Conservation (phyloP, 2,797 vertebrate species). For the Poecilia wingei region DNA sequence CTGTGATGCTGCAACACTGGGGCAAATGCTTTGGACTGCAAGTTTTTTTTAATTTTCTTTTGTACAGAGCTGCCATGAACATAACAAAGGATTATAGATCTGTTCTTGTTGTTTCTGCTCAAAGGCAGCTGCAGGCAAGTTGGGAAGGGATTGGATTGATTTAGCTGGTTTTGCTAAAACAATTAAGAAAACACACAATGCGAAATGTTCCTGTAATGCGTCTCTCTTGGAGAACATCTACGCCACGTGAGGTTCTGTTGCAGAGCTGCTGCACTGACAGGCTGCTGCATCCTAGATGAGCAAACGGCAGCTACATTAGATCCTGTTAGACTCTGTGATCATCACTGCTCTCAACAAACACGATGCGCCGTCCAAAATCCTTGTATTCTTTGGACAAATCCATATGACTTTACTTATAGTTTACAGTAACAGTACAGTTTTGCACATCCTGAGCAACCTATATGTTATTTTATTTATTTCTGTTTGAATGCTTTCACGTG, state of each 20-base stretch:
- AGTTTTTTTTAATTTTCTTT: slow-evolving; percentile 1
- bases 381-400: background rate
- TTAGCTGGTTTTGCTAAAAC: background rate
- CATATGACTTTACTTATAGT: background rate
- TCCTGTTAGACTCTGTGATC: background rate
- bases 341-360: background rate
- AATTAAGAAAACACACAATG: background rate
- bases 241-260: background rate
- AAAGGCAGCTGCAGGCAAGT: slow-evolving; percentile 15
- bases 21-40: slow-evolving; percentile 34
- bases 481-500: background rate
- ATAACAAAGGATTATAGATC: slow-evolving; percentile 15
- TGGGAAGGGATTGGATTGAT: background rate
- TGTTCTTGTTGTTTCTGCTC: background rate
- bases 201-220: background rate
- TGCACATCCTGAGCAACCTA: background rate
- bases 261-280: background rate
- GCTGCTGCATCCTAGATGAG: background rate
- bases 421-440: too few species aligned
- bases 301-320: background rate
- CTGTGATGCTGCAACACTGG: slow-evolving; percentile 19
- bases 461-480: background rate
- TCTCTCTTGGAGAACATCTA: background rate
- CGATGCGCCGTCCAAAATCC: background rate
- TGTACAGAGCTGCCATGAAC: slow-evolving; percentile 8